Evolutionary conservation across 2,113 vertebrate species (phyloP).

Genomic region (Cyrtonyx montezumae): DNA sequence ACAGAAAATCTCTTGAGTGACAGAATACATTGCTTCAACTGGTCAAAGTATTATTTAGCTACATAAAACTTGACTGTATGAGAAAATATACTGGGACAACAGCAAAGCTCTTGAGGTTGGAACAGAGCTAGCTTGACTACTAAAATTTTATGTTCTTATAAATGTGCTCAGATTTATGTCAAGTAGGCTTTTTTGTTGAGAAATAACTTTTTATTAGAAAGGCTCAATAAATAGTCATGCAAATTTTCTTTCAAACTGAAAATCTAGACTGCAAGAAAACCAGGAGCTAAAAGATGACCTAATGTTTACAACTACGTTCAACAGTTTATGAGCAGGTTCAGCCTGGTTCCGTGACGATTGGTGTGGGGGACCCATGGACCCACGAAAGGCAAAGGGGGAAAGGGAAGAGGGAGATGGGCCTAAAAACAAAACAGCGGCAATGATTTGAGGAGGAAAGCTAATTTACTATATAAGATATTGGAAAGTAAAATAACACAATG

Average conservation of each 20-base stretch:
- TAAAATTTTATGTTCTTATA: background rate
- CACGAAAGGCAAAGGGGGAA: too few species aligned
- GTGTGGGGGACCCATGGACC: too few species aligned
- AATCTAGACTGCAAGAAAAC: background rate
- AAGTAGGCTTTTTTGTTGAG: background rate
- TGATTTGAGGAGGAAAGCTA: too few species aligned
- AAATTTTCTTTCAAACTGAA: background rate
- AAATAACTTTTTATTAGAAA: background rate
- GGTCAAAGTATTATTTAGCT: background rate
- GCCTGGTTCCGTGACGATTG: too few species aligned
- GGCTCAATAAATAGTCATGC: background rate
- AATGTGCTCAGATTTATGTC: background rate
- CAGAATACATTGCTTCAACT: background rate
- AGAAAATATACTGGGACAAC: background rate
- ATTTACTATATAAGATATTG: too few species aligned
- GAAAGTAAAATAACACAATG: too few species aligned
- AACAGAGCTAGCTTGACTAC: background rate
- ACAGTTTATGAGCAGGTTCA: too few species aligned
- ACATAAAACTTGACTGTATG: conserved; percentile 8
- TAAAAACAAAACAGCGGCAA: too few species aligned
- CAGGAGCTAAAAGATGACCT: background rate
- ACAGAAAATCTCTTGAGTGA: background rate
- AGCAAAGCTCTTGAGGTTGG: background rate
- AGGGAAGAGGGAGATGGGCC: too few species aligned
- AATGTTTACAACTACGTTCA: background rate